Conservation (phyloP, 2,888 invertebrate genomes). For the Ariolimax columbianus region DNA sequence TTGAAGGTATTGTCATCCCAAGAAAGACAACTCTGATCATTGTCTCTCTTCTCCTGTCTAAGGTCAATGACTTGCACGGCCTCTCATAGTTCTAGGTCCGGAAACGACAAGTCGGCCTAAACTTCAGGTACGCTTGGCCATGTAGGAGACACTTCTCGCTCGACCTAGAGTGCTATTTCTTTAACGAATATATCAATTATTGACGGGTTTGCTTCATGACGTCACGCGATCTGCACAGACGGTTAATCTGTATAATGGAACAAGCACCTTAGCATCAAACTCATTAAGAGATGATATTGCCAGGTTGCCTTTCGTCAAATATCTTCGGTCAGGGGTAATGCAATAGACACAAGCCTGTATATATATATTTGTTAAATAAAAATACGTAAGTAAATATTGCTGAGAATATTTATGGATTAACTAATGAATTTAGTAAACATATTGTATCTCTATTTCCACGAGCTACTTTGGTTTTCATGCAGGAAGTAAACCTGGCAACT, state of each 20-base stretch:
- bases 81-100: neutral
- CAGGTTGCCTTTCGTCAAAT: neutral
- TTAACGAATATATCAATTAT: slow-evolving; percentile 28
- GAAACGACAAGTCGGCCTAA: neutral
- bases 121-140: slow-evolving; percentile 17
- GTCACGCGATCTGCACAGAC: slow-evolving; percentile 15
- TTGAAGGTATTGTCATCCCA: neutral
- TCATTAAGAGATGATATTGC: neutral
- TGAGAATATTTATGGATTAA: neutral
- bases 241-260: slow-evolving; percentile 40
- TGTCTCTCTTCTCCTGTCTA: neutral
- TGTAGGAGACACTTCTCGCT: neutral
- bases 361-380: neutral
- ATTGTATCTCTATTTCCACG: neutral
- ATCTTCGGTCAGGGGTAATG: neutral
- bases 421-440: neutral
- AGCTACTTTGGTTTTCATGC: neutral
- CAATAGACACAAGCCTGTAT: neutral
- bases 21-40: neutral
- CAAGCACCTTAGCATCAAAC: neutral
- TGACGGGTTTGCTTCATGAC: neutral
- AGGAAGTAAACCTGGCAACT: slow-evolving; percentile 1
- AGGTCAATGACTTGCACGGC: neutral
- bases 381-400: neutral
- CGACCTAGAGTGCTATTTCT: slow-evolving; percentile 30